Evolutionary conservation across 2,888 invertebrate genomes (phyloP), one percentile per base, ranked within the genome.

Genomic region (Cactoblastis cactorum): DNA sequence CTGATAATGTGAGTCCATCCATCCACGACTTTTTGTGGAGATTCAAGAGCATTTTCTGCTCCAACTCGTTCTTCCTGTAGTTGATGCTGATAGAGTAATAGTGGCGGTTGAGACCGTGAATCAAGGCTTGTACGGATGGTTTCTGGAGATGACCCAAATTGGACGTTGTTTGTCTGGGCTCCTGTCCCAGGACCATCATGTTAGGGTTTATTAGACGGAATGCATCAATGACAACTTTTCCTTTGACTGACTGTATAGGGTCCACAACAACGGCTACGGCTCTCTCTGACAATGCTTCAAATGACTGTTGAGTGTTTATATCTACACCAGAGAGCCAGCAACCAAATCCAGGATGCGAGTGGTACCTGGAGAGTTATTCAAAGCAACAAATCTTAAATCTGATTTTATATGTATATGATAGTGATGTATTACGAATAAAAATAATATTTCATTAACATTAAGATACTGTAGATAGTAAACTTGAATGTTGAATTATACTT

Each of bases 11-110:
- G 2, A 98, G 92, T 14, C 98, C 97, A 77, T 98, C 98, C 95
- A 97, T 97, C 98, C 98, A 98, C 0, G 98, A 98, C 80, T 98
- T 98, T 90, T 99, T 99, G 85, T 99, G 98, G 61, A 99, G 91
- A 90, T 99, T 99, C 53, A 99, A 86, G 55, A 99, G 89, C 99
- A 99, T 99, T 91, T 99, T 99, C 80, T 99, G 99, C 83, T 99
- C 99, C 57, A 99, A 87, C 83, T 99, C 98, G 84, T 99, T 99
- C 89, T 99, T 99, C 63, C 98, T 93, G 86, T 99, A 99, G 84
- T 99, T 99, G 82, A 99, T 99, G 80, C 98, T 98, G 77, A 99
- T 99, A 37, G 99, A 99, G 84, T 99, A 99, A 79, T 99, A 99
- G 85, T 99, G 99, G 58, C 99, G 94, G 83, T 99, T 99, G 22